Conservation (phyloP, 64 coral and sea anemone genomes). For the Orbicella faveolata region DNA sequence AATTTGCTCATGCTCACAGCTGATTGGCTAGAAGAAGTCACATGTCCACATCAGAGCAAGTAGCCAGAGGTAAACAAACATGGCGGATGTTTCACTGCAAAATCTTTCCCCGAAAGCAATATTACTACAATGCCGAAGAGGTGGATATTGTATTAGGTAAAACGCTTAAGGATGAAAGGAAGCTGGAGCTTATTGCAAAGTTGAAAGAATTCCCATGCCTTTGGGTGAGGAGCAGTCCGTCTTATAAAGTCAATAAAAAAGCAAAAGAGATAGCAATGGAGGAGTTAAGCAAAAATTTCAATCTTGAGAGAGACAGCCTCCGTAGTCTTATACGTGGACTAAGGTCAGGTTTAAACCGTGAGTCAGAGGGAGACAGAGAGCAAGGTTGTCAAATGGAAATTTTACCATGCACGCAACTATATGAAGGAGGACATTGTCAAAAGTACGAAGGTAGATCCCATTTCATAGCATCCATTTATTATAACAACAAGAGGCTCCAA, state of each 20-base stretch:
- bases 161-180: slow-evolving; percentile 63
- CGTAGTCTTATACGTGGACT: slow-evolving; percentile 56
- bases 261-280: slow-evolving; percentile 20
- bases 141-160: slow-evolving; percentile 56
- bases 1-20: slow-evolving; percentile 23
- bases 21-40: slow-evolving; percentile 47
- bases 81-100: slow-evolving; percentile 53
- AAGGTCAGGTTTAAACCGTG: slow-evolving; percentile 49
- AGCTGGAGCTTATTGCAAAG: slow-evolving; percentile 54
- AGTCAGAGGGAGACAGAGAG: slow-evolving; percentile 48
- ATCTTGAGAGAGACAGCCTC: slow-evolving; percentile 22
- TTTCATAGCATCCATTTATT: too few species aligned
- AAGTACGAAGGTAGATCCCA: not conserved
- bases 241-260: slow-evolving; percentile 33
- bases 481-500: too few species aligned
- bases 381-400: slow-evolving; percentile 40
- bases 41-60: not conserved
- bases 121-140: slow-evolving; percentile 23
- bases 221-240: slow-evolving; percentile 21
- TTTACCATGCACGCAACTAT: slow-evolving; percentile 57
- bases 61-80: slow-evolving; percentile 50
- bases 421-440: slow-evolving; percentile 66
- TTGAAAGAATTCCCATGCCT: slow-evolving; percentile 52
- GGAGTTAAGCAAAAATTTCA: slow-evolving; percentile 44
- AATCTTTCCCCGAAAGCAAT: slow-evolving; percentile 45